Conservation (phyloP, 2,888 invertebrate species). For the Melangyna quadrimaculata region DNA sequence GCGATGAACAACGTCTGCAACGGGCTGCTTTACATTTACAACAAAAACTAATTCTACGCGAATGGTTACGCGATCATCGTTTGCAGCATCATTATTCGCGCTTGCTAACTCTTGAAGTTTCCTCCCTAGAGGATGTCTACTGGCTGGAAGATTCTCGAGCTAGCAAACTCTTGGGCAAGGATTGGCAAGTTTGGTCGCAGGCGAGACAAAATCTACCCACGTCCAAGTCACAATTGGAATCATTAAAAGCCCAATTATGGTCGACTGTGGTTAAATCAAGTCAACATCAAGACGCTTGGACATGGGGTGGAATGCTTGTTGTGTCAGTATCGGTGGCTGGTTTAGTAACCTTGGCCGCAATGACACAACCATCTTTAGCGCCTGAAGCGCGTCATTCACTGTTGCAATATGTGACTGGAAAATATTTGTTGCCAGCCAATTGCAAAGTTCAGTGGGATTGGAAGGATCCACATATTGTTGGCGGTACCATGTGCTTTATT, state of each 20-base stretch:
- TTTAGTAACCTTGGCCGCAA: conserved; percentile 93
- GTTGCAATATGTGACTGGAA: conserved; percentile 94
- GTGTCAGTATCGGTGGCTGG: conserved; percentile 94
- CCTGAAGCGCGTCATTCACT: conserved; percentile 95
- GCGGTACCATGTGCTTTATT: conserved; percentile 94
- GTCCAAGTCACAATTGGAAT: conserved; percentile 89
- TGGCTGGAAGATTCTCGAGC: conserved; percentile 93
- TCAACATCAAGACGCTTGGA: conserved; percentile 94
- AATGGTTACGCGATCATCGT: conserved; percentile 90
- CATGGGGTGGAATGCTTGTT: conserved; percentile 95
- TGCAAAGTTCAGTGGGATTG: conserved; percentile 93
- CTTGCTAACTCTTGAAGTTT: conserved; percentile 89
- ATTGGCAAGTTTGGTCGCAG: conserved; percentile 89
- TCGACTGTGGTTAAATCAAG: conserved; percentile 92
- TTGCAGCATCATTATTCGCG: conserved; percentile 88
- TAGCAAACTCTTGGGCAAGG: conserved; percentile 89
- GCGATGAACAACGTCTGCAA: conserved; percentile 91
- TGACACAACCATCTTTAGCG: conserved; percentile 94
- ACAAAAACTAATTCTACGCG: conserved; percentile 91
- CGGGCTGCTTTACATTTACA: conserved; percentile 91
- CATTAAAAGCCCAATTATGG: conserved; percentile 91
- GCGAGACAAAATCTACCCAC: conserved; percentile 91
- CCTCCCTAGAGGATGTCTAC: conserved; percentile 94
- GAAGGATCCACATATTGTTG: conserved; percentile 94
- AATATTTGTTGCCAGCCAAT: conserved; percentile 93